Evolutionary conservation across 2,888 invertebrate genomes (phyloP).

Genomic region (Melinopterus prodromus): DNA sequence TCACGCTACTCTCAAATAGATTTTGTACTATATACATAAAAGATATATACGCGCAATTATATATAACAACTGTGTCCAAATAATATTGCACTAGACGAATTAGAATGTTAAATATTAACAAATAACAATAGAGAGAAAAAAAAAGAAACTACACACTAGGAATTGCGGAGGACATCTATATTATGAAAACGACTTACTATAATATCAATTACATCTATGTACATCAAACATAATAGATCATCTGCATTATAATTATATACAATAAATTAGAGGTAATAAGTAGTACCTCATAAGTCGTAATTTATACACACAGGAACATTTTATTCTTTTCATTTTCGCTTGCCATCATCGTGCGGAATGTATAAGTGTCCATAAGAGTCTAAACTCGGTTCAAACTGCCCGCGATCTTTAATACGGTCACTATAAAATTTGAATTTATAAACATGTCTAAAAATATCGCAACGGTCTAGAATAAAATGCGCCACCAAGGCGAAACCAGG

Average conservation of each 20-base stretch:
- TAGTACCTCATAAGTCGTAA: slow-evolving; percentile 44
- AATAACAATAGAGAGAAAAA: slow-evolving; percentile 31
- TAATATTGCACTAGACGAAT: slow-evolving; percentile 37
- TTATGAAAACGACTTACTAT: slow-evolving; percentile 4
- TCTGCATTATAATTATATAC: slow-evolving; percentile 32
- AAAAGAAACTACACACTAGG: slow-evolving; percentile 33
- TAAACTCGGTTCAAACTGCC: background rate
- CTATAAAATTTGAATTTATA: slow-evolving; percentile 38
- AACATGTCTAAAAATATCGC: slow-evolving; percentile 36
- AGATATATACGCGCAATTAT: slow-evolving; percentile 22
- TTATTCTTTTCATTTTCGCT: slow-evolving; percentile 47
- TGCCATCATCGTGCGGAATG: slow-evolving; percentile 47
- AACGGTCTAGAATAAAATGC: slow-evolving; percentile 10
- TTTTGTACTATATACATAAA: slow-evolving; percentile 36
- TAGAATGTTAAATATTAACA: slow-evolving; percentile 38
- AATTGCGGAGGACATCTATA: slow-evolving; percentile 43
- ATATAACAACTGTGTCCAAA: slow-evolving; percentile 32
- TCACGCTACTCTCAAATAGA: slow-evolving; percentile 21
- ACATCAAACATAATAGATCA: slow-evolving; percentile 35
- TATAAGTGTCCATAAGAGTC: slow-evolving; percentile 5
- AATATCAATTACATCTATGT: slow-evolving; percentile 44
- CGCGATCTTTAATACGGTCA: slow-evolving; percentile 11
- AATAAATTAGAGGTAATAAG: slow-evolving; percentile 39
- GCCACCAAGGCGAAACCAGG: background rate
- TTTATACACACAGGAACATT: slow-evolving; percentile 57